Evolutionary conservation across 2,797 vertebrate genomes (phyloP).

Genomic region (Neosilurus hyrtlii): DNA sequence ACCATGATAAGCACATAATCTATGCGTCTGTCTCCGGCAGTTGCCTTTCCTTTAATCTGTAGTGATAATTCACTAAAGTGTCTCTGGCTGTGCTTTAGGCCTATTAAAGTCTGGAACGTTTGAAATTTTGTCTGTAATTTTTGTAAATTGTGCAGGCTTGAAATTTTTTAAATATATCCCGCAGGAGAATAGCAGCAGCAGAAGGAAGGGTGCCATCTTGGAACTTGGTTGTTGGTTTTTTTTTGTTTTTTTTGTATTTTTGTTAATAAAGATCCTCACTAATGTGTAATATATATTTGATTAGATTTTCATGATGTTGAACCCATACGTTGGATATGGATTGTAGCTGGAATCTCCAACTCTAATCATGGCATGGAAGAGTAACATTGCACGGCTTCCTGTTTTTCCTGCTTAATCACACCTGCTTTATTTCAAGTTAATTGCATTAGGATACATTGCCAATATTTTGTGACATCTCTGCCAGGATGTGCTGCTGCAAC

Average conservation of each 20-base stretch:
- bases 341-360: background rate
- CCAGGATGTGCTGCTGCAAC: background rate
- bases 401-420: background rate
- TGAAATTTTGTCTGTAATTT: background rate
- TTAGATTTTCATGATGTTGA: background rate
- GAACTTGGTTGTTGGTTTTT: no score
- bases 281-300: background rate
- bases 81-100: background rate
- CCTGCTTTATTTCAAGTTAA: background rate
- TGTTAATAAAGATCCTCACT: background rate
- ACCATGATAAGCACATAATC: constrained; percentile 26
- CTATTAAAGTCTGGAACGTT: constrained; percentile 2
- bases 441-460: background rate
- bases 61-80: background rate
- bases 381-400: background rate
- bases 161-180: background rate
- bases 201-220: background rate
- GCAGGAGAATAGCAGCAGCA: background rate
- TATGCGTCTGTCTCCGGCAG: constrained; percentile 18
- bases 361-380: background rate
- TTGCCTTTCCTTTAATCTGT: background rate
- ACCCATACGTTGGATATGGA: background rate
- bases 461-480: background rate
- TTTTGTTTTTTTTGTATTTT: background rate
- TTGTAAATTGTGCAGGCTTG: background rate